Evolutionary conservation across 2,888 invertebrate species (phyloP).

Genomic region (Plebejus melissa): DNA sequence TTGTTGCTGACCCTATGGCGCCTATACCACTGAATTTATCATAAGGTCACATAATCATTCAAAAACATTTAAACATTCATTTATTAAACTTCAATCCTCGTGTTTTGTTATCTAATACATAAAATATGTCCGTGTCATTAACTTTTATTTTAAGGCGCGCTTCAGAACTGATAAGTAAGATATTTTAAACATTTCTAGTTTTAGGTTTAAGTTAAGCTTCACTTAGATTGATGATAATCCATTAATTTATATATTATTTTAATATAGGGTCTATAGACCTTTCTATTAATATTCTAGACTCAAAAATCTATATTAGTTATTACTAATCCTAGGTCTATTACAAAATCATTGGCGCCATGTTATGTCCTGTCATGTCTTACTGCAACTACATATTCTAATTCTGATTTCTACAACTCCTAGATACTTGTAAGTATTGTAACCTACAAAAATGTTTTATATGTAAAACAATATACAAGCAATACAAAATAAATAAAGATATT

Average conservation of each 20-base stretch:
- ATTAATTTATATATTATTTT: not conserved
- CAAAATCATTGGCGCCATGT: not conserved
- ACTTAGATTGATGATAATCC: not conserved
- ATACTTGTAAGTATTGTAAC: not conserved
- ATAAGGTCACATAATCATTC: slow-evolving; percentile 5
- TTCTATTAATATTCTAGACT: not conserved
- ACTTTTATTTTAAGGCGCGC: slow-evolving; percentile 8
- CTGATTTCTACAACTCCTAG: not conserved
- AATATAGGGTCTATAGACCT: not conserved
- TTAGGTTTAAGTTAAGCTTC: not conserved
- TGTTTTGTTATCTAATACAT: not conserved
- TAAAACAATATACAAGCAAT: too few relatives aligned
- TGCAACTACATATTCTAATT: not conserved
- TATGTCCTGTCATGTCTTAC: not conserved
- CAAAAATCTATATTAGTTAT: not conserved
- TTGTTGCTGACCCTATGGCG: not conserved
- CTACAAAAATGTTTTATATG: not conserved
- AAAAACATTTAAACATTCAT: slow-evolving; percentile 15
- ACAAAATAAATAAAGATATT: too few relatives aligned
- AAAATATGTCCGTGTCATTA: not conserved
- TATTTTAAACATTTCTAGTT: not conserved
- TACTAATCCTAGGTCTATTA: not conserved
- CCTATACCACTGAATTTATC: slow-evolving; percentile 24
- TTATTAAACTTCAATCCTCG: not conserved
- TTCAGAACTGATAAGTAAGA: not conserved